phyloP scores from a whole-genome alignment of 2,113 vertebrate genomes.

The Brevimyrus niger region DNA sequence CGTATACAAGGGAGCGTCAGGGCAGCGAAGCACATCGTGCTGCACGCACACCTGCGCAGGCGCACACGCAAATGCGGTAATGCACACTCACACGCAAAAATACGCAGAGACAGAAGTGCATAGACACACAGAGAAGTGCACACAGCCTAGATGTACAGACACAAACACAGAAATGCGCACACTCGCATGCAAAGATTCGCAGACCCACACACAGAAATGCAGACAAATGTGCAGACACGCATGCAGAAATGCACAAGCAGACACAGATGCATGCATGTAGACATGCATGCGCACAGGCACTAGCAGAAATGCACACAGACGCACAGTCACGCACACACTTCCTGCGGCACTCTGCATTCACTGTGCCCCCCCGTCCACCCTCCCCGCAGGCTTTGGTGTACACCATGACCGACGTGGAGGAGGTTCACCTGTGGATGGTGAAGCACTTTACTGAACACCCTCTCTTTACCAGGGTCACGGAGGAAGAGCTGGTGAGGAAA shows the following conservation, averaged over 20 bases:
- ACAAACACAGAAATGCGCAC: not conserved
- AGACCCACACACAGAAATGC: too few relatives aligned
- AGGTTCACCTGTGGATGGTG: slow-evolving; percentile 82
- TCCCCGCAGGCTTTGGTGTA: slow-evolving; percentile 74
- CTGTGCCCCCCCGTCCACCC: not conserved
- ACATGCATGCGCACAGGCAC: too few relatives aligned
- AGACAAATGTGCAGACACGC: not conserved
- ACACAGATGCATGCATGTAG: not conserved
- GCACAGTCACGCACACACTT: not conserved
- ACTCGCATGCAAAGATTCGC: not conserved
- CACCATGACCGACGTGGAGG: slow-evolving; percentile 80
- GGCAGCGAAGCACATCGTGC: not conserved
- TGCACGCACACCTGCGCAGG: not conserved
- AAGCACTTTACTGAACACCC: slow-evolving; percentile 79
- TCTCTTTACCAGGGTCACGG: slow-evolving; percentile 64
- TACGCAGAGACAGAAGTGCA: not conserved
- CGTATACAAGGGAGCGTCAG: not conserved
- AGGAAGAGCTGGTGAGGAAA: slow-evolving; percentile 72
- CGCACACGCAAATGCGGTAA: not conserved
- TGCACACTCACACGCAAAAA: not conserved
- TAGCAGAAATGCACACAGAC: too few relatives aligned
- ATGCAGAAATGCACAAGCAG: not conserved
- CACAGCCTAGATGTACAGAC: not conserved
- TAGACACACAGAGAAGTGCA: too few relatives aligned
- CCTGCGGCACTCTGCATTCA: not conserved